Conservation (phyloP, 2,113 vertebrate genomes). For the Pterocles orientalis region DNA sequence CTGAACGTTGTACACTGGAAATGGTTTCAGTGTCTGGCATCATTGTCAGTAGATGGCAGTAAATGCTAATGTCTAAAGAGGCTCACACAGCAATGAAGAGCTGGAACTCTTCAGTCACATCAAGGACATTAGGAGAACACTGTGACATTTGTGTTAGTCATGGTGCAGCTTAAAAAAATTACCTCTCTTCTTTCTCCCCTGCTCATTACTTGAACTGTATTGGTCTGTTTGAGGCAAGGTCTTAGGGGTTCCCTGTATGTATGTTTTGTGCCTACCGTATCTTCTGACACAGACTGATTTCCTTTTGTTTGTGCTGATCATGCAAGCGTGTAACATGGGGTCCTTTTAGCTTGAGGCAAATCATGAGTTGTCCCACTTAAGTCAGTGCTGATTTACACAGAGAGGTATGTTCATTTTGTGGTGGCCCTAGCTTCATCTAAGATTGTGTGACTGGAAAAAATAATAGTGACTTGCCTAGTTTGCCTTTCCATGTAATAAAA, state of each 20-base stretch:
- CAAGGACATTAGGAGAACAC: neutral
- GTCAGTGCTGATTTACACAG: neutral
- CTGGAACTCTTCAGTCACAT: neutral
- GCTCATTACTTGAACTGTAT: neutral
- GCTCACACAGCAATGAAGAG: neutral
- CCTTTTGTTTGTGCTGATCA: neutral
- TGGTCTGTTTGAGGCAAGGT: neutral
- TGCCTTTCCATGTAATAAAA: neutral
- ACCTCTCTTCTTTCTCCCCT: neutral
- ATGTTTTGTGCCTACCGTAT: neutral
- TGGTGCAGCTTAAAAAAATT: neutral
- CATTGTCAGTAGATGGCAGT: conserved; percentile 51
- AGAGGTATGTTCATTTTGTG: neutral
- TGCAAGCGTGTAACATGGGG: neutral
- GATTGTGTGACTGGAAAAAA: neutral
- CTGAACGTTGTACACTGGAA: neutral
- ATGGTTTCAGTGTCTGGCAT: neutral
- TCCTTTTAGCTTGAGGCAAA: neutral
- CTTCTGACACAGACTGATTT: neutral
- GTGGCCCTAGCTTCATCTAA: neutral
- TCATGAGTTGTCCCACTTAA: neutral
- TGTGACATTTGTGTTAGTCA: neutral
- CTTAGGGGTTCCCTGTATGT: neutral
- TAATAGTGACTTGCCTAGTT: neutral
- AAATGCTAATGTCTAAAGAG: neutral